Percentiles rank a stretch among this genome's conserved stretches.
Evolutionary conservation across 2,113 vertebrate genomes (phyloP).

Genomic region (Chroicocephalus ridibundus): DNA sequence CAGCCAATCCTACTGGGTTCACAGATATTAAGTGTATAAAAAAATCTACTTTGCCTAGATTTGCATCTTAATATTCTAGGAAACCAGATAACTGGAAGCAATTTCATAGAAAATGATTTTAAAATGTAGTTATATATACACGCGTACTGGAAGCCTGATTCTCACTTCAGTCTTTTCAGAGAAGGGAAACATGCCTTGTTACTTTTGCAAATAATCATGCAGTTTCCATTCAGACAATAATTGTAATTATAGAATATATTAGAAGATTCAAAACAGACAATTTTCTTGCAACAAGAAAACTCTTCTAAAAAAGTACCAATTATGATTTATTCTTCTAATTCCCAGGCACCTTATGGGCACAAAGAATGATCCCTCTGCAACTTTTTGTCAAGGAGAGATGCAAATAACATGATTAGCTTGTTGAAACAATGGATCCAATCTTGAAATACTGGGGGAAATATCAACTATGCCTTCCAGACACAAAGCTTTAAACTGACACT

Average conservation of each 20-base stretch:
- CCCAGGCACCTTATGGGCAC: background rate
- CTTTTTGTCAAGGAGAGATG: background rate
- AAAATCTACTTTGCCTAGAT: background rate
- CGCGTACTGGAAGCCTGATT: background rate
- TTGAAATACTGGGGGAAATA: background rate
- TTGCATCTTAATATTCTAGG: slow-evolving; percentile 23
- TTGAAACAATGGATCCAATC: background rate
- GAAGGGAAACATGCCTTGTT: background rate
- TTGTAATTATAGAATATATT: background rate
- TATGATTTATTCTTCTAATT: background rate
- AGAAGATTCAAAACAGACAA: background rate
- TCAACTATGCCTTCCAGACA: background rate
- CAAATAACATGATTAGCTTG: background rate
- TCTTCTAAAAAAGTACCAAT: background rate
- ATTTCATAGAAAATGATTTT: slow-evolving; percentile 24
- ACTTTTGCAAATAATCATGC: background rate
- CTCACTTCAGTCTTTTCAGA: slow-evolving; percentile 3
- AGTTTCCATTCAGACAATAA: slow-evolving; percentile 6
- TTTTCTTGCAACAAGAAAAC: background rate
- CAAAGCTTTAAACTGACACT: background rate
- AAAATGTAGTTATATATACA: background rate
- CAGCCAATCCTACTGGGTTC: background rate
- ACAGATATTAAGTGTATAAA: background rate
- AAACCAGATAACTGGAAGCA: slow-evolving; percentile 18
- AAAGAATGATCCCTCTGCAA: background rate